A percentile compares a stretch with the other conserved stretches of the same genome.
Evolutionary conservation across 2,113 vertebrate genomes (phyloP).

Genomic region (Coregonus clupeaformis): DNA sequence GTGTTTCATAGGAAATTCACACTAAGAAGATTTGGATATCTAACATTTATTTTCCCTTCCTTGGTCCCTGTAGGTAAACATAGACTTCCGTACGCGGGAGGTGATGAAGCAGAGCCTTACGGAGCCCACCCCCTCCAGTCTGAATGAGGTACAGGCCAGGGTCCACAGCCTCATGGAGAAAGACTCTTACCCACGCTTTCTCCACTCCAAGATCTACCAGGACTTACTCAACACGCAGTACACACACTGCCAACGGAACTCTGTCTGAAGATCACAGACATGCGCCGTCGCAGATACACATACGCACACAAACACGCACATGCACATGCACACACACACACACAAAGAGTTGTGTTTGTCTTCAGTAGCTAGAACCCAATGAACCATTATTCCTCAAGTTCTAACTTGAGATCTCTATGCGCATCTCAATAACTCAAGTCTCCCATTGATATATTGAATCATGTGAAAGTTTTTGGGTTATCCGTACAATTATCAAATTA

Average conservation of each 20-base stretch:
- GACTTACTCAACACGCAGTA: slow-evolving; percentile 87
- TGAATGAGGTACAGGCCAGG: slow-evolving; percentile 90
- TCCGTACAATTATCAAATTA: too few species aligned
- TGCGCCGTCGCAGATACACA: neutral
- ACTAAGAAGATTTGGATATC: neutral
- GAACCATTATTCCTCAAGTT: too few species aligned
- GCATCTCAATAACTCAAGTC: too few species aligned
- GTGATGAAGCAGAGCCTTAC: slow-evolving; percentile 86
- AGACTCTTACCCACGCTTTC: slow-evolving; percentile 95
- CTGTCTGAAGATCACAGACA: slow-evolving; percentile 72
- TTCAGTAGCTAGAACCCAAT: too few species aligned
- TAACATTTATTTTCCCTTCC: neutral
- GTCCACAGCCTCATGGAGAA: slow-evolving; percentile 97
- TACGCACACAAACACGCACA: slow-evolving; percentile 28
- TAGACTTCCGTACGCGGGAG: slow-evolving; percentile 92
- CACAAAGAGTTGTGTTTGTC: too few species aligned
- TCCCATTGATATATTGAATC: too few species aligned
- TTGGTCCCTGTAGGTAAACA: slow-evolving; percentile 82
- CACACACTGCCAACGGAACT: slow-evolving; percentile 80
- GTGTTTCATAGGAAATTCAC: too few species aligned
- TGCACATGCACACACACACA: too few species aligned
- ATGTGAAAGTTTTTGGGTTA: too few species aligned
- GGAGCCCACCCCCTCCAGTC: slow-evolving; percentile 85
- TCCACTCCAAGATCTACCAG: slow-evolving; percentile 96
- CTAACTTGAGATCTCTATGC: too few species aligned